These are phyloP conservation scores for Sesia apiformis DNA, from an alignment of 2,888 invertebrate species.

Conservation along the genomic window DNA sequence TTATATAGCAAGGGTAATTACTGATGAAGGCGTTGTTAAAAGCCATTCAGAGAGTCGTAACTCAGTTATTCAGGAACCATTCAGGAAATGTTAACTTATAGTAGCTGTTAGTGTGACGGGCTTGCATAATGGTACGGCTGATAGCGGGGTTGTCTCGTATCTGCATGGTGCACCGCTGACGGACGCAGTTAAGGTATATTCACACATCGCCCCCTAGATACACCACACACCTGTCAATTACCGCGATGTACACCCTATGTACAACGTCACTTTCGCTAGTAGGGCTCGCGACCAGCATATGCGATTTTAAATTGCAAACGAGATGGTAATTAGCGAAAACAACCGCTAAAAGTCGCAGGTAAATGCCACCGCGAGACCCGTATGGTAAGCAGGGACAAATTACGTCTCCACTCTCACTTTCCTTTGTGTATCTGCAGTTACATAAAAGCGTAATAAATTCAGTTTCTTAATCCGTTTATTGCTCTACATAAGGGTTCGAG, in stretches of 20 bases:
- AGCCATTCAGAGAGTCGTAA: conserved; percentile 14
- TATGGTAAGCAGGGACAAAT: conserved; percentile 71
- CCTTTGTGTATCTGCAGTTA: conserved; percentile 53
- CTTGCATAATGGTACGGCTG: conserved; percentile 38
- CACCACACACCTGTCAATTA: conserved; percentile 53
- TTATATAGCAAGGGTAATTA: no score
- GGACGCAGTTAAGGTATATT: conserved; percentile 35
- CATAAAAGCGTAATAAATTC: conserved; percentile 50
- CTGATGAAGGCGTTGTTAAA: not conserved
- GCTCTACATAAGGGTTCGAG: conserved; percentile 24
- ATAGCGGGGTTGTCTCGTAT: conserved; percentile 16
- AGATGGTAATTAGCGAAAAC: conserved; percentile 72
- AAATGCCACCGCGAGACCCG: conserved; percentile 55
- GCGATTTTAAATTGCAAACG: conserved; percentile 68
- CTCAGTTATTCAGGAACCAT: conserved; percentile 41
- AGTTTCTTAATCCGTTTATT: conserved; percentile 54
- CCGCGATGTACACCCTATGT: conserved; percentile 40
- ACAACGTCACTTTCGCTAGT: conserved; percentile 51
- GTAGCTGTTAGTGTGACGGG: conserved; percentile 25
- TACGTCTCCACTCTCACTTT: conserved; percentile 65
- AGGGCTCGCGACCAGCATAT: conserved; percentile 29
- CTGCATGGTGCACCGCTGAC: conserved; percentile 18
- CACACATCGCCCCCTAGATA: conserved; percentile 30
- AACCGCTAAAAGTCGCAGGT: conserved; percentile 51
- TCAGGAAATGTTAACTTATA: conserved; percentile 47